Percentiles rank a stretch among this genome's conserved stretches.
Conservation (phyloP, 2,888 invertebrate genomes). For the Sarcophaga rosellei region DNA sequence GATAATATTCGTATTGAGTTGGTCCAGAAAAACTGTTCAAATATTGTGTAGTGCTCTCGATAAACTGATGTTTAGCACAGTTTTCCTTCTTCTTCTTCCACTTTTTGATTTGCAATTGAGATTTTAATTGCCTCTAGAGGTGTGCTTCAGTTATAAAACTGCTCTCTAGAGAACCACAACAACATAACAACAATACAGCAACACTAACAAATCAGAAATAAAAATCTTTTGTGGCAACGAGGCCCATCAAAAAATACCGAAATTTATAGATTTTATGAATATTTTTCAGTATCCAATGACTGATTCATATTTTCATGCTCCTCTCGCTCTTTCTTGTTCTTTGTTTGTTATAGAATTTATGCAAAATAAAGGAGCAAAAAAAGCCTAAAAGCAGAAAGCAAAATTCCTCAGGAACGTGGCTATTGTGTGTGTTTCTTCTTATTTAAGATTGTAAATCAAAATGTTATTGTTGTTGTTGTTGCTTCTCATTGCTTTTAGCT, state of each 20-base stretch:
- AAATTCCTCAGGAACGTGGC: slow-evolving; percentile 1
- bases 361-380: background rate
- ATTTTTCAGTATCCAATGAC: slow-evolving; percentile 1
- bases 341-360: too few species aligned
- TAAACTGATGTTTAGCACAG: slow-evolving; percentile 21
- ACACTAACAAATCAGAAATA: background rate
- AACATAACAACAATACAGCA: slow-evolving; percentile 11
- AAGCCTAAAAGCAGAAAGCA: slow-evolving; percentile 10
- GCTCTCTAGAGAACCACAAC: background rate
- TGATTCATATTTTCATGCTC: background rate
- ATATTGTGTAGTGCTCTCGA: slow-evolving; percentile 12
- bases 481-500: too few species aligned
- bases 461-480: slow-evolving; percentile 5
- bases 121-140: slow-evolving; percentile 58
- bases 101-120: slow-evolving; percentile 45
- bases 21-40: too few species aligned
- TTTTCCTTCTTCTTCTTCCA: background rate
- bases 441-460: slow-evolving; percentile 39
- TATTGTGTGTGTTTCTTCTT: background rate
- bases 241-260: slow-evolving; percentile 11
- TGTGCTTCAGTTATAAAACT: slow-evolving; percentile 3
- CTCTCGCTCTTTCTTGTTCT: too few species aligned
- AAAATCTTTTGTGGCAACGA: too few species aligned
- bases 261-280: slow-evolving; percentile 18
- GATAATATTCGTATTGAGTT: too few species aligned